Evolutionary conservation across 2,888 invertebrate genomes (phyloP).

Genomic region (Lepidocyrtoides sp.): DNA sequence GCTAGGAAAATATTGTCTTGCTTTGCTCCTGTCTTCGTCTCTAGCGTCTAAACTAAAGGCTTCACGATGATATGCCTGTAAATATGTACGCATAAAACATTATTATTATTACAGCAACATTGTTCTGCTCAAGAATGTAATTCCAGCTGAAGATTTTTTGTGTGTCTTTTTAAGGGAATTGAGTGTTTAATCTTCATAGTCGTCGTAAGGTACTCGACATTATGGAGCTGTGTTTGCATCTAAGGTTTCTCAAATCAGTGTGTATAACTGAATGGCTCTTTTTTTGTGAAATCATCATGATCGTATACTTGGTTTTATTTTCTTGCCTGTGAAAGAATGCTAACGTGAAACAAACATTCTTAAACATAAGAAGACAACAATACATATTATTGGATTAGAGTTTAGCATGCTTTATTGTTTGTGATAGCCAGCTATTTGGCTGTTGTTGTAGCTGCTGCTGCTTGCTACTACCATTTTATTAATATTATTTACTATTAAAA

Average conservation of each 20-base stretch:
- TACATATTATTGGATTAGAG: not conserved
- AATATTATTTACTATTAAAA: not conserved
- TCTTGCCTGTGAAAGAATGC: slow-evolving; percentile 55
- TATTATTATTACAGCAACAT: slow-evolving; percentile 27
- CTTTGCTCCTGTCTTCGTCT: slow-evolving; percentile 41
- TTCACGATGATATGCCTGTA: too few species aligned
- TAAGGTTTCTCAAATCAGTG: too few species aligned
- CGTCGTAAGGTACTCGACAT: not conserved
- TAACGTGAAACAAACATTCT: slow-evolving; percentile 6
- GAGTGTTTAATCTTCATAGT: slow-evolving; percentile 1
- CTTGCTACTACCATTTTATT: not conserved
- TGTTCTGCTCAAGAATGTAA: slow-evolving; percentile 54
- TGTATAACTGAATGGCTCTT: slow-evolving; percentile 33
- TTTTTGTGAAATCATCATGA: slow-evolving; percentile 46
- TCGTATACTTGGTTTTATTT: slow-evolving; percentile 45
- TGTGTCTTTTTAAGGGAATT: slow-evolving; percentile 47
- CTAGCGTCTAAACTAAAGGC: too few species aligned
- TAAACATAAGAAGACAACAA: not conserved
- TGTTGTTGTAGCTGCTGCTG: not conserved
- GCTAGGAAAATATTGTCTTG: not conserved
- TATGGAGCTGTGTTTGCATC: too few species aligned
- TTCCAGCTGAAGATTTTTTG: slow-evolving; percentile 52
- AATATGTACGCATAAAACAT: not conserved
- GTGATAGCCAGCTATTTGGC: slow-evolving; percentile 1
- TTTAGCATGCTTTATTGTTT: slow-evolving; percentile 3